Percentiles rank a stretch among this genome's conserved stretches.
Evolutionary conservation across 2,113 vertebrate species (phyloP).

Genomic region (Setophaga kirtlandii): DNA sequence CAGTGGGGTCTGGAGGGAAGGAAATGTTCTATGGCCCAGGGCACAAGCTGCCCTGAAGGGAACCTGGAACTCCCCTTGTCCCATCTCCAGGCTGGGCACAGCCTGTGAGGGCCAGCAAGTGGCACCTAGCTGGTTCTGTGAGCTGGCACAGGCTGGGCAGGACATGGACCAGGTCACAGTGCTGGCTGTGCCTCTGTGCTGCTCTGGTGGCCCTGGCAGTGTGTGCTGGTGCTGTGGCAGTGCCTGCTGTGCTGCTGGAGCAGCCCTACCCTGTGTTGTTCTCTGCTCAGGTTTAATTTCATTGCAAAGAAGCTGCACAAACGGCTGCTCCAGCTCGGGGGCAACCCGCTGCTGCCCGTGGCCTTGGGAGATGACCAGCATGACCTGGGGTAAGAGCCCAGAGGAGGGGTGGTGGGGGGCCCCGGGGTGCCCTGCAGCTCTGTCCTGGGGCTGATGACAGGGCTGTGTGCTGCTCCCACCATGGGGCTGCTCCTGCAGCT

Average conservation of each 20-base stretch:
- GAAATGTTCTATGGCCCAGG: neutral
- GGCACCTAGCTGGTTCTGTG: neutral
- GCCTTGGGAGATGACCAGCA: constrained; percentile 94
- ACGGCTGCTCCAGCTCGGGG: constrained; percentile 88
- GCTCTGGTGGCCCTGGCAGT: neutral
- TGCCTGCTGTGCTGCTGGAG: neutral
- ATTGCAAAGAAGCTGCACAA: constrained; percentile 94
- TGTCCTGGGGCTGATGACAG: neutral
- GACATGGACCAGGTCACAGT: fast-evolving
- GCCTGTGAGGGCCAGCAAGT: neutral
- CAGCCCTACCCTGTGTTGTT: neutral
- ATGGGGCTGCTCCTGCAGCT: neutral
- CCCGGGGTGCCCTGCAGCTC: neutral
- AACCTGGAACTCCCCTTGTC: neutral
- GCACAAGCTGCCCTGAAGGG: neutral
- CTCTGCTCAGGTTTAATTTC: constrained; percentile 89
- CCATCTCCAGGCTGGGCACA: neutral
- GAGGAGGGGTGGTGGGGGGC: neutral
- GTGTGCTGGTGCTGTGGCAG: neutral
- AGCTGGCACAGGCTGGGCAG: neutral
- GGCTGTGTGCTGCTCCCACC: neutral
- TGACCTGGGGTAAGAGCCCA: constrained; percentile 86
- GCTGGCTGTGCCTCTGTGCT: neutral
- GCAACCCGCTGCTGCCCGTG: constrained; percentile 75
- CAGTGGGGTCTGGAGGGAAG: neutral